These are phyloP conservation scores for Brienomyrus brachyistius DNA, from an alignment of 2,113 vertebrate species.

Conservation along the genomic window DNA sequence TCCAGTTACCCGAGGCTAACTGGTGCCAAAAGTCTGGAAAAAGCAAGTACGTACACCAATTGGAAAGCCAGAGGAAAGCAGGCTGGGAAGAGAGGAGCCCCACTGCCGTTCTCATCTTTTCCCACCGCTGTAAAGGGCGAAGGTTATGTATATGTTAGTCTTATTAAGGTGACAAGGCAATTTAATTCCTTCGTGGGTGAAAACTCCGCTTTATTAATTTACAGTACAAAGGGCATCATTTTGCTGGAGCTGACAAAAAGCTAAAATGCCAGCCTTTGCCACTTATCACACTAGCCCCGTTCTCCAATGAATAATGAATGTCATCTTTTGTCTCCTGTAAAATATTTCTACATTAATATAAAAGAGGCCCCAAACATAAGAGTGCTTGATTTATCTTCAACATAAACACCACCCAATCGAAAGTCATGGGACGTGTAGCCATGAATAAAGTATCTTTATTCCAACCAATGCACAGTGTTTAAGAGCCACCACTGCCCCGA, in stretches of 20 bases:
- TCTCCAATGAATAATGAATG: slow-evolving; percentile 92
- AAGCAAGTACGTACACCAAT: slow-evolving; percentile 40
- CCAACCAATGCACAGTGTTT: background rate
- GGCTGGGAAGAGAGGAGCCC: slow-evolving; percentile 47
- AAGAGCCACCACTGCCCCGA: background rate
- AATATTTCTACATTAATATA: slow-evolving; percentile 91
- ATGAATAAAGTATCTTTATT: background rate
- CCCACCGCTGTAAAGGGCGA: slow-evolving; percentile 67
- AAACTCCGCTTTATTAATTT: slow-evolving; percentile 88
- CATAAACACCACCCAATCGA: slow-evolving; percentile 18
- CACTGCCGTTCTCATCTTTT: slow-evolving; percentile 46
- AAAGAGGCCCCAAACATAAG: slow-evolving; percentile 74
- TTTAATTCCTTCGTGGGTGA: slow-evolving; percentile 81
- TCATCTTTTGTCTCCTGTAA: slow-evolving; percentile 93
- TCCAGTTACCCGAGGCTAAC: background rate
- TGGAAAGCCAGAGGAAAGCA: slow-evolving; percentile 62
- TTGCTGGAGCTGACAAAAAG: slow-evolving; percentile 90
- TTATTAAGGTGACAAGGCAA: slow-evolving; percentile 81
- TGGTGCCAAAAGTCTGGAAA: background rate
- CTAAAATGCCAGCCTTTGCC: slow-evolving; percentile 98
- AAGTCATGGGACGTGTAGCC: background rate
- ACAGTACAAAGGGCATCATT: slow-evolving; percentile 87
- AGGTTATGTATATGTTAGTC: slow-evolving; percentile 78
- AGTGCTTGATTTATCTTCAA: slow-evolving; percentile 81
- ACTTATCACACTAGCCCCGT: slow-evolving; percentile 76